These are phyloP conservation scores for Zoanthus gigantus DNA, from an alignment of 92 coral and sea anemone genomes.

Conservation along the genomic window DNA sequence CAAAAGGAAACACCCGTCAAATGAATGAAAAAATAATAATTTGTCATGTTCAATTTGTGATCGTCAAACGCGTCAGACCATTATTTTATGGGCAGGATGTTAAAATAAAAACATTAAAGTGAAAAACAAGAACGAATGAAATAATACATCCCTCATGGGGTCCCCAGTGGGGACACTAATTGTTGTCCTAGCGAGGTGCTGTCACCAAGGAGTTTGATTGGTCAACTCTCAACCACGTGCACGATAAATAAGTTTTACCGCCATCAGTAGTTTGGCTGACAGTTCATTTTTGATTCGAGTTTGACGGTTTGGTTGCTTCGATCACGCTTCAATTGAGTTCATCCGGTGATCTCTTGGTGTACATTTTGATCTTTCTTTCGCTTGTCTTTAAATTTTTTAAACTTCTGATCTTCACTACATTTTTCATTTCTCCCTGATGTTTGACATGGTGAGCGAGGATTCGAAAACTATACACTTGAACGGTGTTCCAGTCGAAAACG, in stretches of 20 bases:
- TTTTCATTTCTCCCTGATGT: constrained; percentile 64
- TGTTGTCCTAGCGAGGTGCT: constrained; percentile 34
- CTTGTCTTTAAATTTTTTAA: constrained; percentile 57
- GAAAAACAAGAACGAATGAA: constrained; percentile 31
- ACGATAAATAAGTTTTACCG: constrained; percentile 96
- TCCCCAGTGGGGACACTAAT: constrained; percentile 39
- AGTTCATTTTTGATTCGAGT: constrained; percentile 98
- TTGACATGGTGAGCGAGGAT: constrained; percentile 90
- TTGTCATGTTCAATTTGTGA: constrained; percentile 44
- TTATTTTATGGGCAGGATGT: constrained; percentile 48
- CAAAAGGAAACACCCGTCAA: constrained; percentile 42
- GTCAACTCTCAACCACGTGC: constrained; percentile 85
- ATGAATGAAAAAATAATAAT: constrained; percentile 35
- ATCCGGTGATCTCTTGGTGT: constrained; percentile 92
- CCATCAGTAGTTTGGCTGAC: constrained; percentile 79
- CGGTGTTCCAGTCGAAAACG: constrained; percentile 85
- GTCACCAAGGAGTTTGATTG: constrained; percentile 43
- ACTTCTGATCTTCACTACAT: constrained; percentile 20
- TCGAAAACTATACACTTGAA: constrained; percentile 73
- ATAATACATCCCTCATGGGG: constrained; percentile 31
- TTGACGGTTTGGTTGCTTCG: constrained; percentile 75
- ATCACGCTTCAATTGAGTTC: constrained; percentile 82
- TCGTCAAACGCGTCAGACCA: constrained; percentile 50
- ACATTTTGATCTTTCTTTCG: constrained; percentile 77
- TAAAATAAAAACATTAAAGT: constrained; percentile 4